Evolutionary conservation across 2,888 invertebrate genomes (phyloP).

Genomic region (Camponotus fellah): DNA sequence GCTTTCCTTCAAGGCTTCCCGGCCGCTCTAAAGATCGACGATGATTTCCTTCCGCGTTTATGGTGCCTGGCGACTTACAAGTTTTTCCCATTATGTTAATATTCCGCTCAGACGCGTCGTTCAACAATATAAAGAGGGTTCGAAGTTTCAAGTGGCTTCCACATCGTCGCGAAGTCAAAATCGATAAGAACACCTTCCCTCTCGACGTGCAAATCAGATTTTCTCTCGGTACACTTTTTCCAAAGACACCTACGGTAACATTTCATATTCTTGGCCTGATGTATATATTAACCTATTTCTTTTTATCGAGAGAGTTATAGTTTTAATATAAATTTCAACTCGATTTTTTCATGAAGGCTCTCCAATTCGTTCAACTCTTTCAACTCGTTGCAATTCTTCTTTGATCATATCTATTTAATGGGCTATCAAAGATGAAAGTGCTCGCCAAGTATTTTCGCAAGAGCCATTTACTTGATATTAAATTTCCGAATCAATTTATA

Average conservation of each 20-base stretch:
- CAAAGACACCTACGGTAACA: not conserved
- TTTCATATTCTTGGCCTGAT: not conserved
- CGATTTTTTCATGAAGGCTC: not conserved
- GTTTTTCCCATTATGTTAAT: conserved; percentile 65
- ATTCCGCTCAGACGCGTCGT: conserved; percentile 39
- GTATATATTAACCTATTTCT: not conserved
- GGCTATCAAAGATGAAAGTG: not conserved
- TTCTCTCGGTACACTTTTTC: not conserved
- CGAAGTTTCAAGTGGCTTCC: conserved; percentile 40
- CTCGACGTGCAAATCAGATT: conserved; percentile 35
- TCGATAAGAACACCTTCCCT: conserved; percentile 44
- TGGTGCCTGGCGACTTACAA: conserved; percentile 42
- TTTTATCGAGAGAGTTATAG: not conserved
- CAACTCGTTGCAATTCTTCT: not conserved
- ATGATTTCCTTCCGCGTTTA: conserved; percentile 39
- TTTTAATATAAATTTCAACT: not conserved
- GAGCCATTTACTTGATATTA: not conserved
- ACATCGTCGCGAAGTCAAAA: conserved; percentile 40
- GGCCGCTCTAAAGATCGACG: conserved; percentile 20
- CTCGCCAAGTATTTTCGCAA: not conserved
- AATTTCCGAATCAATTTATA: conserved; percentile 3
- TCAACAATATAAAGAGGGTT: conserved; percentile 32
- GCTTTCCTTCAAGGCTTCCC: conserved; percentile 31
- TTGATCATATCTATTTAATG: not conserved
- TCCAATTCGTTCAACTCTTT: not conserved